Conservation (phyloP, 2,113 vertebrate species). For the Helogale parvula region DNA sequence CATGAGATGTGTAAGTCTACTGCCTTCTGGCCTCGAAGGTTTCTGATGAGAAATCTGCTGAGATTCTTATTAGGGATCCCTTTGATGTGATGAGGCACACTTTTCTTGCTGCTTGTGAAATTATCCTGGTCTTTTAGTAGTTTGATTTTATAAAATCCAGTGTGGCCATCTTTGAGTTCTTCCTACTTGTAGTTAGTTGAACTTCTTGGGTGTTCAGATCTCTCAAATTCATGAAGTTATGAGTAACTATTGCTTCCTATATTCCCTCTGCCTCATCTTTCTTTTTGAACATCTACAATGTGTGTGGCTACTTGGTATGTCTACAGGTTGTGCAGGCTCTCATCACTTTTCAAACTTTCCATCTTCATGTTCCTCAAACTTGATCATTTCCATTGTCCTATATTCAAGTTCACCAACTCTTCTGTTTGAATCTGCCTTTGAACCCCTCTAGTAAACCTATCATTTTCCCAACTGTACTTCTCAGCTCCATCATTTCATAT, state of each 20-base stretch:
- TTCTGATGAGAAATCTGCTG: background rate
- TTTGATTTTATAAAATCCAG: background rate
- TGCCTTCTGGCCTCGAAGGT: background rate
- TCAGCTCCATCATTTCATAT: background rate
- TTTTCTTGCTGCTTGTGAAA: background rate
- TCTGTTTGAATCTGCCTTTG: background rate
- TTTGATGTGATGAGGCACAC: no score
- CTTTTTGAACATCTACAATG: background rate
- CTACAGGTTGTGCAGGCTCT: background rate
- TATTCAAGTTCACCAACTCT: background rate
- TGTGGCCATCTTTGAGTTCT: background rate
- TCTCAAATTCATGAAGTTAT: background rate
- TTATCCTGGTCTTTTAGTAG: background rate
- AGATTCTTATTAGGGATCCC: background rate
- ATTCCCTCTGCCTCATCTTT: background rate
- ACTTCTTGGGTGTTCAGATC: background rate
- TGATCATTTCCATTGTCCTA: background rate
- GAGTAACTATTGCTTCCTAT: background rate
- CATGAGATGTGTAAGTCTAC: background rate
- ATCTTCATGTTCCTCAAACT: background rate
- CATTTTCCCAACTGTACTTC: background rate
- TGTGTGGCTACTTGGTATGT: no score
- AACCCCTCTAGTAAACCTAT: background rate
- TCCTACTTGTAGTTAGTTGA: background rate
- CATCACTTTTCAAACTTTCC: background rate